Conservation (phyloP, 2,888 invertebrate species). For the Apamea crenata region DNA sequence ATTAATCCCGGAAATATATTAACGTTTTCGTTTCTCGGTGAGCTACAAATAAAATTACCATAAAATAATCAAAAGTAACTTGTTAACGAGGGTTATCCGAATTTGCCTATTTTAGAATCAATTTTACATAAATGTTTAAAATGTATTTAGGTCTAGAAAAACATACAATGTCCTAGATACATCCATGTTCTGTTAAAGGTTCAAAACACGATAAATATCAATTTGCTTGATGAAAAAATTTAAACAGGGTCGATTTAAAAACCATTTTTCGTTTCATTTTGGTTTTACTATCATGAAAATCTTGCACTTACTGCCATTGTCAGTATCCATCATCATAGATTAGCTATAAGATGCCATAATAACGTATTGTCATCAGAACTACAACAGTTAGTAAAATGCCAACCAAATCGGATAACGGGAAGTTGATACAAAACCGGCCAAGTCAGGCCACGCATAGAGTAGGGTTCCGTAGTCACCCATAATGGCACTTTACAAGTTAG, state of each 20-base stretch:
- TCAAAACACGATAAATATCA: no score
- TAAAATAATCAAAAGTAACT: slow-evolving; percentile 1
- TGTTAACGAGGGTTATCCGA: not conserved
- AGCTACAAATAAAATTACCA: not conserved
- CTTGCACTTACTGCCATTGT: not conserved
- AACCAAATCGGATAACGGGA: not conserved
- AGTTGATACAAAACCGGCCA: not conserved
- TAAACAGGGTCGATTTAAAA: no score
- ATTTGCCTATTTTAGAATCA: not conserved
- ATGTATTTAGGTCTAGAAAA: not conserved
- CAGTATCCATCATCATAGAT: not conserved
- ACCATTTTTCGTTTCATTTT: no score
- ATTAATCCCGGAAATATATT: slow-evolving; percentile 23
- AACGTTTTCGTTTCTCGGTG: slow-evolving; percentile 1
- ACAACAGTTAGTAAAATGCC: not conserved
- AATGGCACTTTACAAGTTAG: no score
- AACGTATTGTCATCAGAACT: not conserved
- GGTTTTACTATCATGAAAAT: not conserved
- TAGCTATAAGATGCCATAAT: not conserved
- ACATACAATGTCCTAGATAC: not conserved
- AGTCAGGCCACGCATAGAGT: no score
- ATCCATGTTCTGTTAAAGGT: no score
- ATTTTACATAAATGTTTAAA: not conserved
- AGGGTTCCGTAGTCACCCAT: no score
- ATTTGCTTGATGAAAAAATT: no score